phyloP scores from a whole-genome alignment of 2,113 vertebrate species.

The Ardeotis arabs region DNA sequence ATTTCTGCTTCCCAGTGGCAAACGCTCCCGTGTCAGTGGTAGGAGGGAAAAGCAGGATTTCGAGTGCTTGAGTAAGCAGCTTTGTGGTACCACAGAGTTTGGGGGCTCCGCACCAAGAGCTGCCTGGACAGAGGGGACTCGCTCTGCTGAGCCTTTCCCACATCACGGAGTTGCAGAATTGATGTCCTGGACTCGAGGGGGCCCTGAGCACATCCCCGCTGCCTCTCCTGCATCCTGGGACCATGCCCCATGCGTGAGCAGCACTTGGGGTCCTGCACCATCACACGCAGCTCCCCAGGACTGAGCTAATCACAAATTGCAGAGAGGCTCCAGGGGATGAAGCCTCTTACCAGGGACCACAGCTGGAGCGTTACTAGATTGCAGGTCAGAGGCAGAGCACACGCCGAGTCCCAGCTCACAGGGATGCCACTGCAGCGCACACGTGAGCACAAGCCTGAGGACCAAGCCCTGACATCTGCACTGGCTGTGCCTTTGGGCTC shows the following conservation, averaged over 20 bases:
- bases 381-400: neutral
- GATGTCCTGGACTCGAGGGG: rapidly evolving
- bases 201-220: neutral
- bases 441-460: neutral
- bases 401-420: neutral
- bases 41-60: neutral
- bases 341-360: slow-evolving; percentile 14
- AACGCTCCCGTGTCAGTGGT: rapidly evolving
- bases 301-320: neutral
- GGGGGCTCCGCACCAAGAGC: neutral
- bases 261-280: rapidly evolving
- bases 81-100: neutral
- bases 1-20: neutral
- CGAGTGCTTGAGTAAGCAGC: neutral
- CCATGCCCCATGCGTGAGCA: rapidly evolving
- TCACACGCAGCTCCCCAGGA: neutral
- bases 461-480: neutral
- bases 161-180: neutral
- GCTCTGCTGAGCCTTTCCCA: neutral
- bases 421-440: neutral
- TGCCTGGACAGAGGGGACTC: neutral
- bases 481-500: neutral
- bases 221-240: neutral
- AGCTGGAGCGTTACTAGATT: neutral
- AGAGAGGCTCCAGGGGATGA: neutral